These are phyloP conservation scores for Herminia tarsipennalis DNA, from an alignment of 2,888 invertebrate species.

Conservation along the genomic window DNA sequence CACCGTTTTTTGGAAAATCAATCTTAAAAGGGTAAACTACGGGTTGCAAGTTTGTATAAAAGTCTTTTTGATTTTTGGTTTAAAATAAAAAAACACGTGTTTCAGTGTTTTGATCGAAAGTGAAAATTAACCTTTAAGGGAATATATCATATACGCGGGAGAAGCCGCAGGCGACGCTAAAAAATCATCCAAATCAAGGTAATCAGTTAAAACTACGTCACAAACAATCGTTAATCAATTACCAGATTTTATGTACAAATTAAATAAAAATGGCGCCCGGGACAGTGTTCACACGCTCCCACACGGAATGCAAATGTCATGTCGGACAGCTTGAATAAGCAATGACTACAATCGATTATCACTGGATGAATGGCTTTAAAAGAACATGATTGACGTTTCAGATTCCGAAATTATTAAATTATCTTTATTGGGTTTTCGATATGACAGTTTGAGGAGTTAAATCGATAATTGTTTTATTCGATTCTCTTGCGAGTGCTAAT, in stretches of 20 bases:
- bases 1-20: too few species aligned
- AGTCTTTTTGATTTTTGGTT: too few species aligned
- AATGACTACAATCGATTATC: constrained; percentile 42
- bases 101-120: too few species aligned
- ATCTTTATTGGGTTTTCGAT: constrained; percentile 32
- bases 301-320: constrained; percentile 43
- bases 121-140: too few species aligned
- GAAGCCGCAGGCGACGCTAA: too few species aligned
- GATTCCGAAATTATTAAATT: constrained; percentile 34
- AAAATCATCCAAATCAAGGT: constrained; percentile 20
- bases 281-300: constrained; percentile 18
- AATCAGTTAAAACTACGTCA: constrained; percentile 18
- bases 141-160: too few species aligned
- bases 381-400: constrained; percentile 36
- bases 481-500: background rate
- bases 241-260: constrained; percentile 33
- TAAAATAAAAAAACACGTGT: too few species aligned
- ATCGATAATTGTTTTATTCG: constrained; percentile 15
- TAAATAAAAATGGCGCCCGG: constrained; percentile 37
- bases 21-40: background rate
- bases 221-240: constrained; percentile 41
- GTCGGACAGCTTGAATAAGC: constrained; percentile 38
- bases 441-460: constrained; percentile 19
- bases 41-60: background rate
- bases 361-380: constrained; percentile 36